A percentile compares a stretch with the other conserved stretches of the same genome.
Conservation (phyloP, 2,797 vertebrate genomes). For the Falco novaeseelandiae region DNA sequence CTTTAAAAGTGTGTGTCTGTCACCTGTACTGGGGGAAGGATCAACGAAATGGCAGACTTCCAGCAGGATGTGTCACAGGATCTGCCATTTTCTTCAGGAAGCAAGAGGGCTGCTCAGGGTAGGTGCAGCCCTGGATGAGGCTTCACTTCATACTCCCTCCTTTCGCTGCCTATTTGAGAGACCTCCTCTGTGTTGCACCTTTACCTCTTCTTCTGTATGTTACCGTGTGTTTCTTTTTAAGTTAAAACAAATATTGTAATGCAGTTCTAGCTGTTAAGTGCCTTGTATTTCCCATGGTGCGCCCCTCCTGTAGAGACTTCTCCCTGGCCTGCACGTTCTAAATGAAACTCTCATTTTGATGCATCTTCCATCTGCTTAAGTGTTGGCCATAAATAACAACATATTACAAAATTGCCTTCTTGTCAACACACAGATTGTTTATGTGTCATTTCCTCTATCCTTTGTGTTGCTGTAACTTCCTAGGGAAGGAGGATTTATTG, state of each 20-base stretch:
- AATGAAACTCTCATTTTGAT: conserved; percentile 14
- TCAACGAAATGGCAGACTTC: background rate
- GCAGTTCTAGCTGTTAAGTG: background rate
- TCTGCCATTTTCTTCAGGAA: background rate
- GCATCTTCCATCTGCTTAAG: conserved; percentile 52
- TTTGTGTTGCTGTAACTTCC: conserved; percentile 33
- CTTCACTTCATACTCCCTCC: background rate
- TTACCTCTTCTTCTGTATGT: background rate
- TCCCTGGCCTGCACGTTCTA: conserved; percentile 13
- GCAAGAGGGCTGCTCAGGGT: background rate
- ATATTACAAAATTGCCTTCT: conserved; percentile 50
- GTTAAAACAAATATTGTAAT: background rate
- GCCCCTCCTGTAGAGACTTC: background rate
- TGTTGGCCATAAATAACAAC: conserved; percentile 45
- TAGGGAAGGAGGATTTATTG: conserved; percentile 59
- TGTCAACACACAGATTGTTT: conserved; percentile 63
- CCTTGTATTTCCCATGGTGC: background rate
- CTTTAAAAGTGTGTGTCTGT: background rate
- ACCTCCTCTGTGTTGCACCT: background rate
- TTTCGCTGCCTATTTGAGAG: background rate
- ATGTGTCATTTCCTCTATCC: conserved; percentile 53
- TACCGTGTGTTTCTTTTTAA: background rate
- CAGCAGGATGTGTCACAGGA: rapidly evolving
- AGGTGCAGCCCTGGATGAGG: rapidly evolving
- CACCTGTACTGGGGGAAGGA: background rate